Base-by-base conservation (phyloP, 2,888 invertebrate species). In the Alsophila aescularia region DNA sequence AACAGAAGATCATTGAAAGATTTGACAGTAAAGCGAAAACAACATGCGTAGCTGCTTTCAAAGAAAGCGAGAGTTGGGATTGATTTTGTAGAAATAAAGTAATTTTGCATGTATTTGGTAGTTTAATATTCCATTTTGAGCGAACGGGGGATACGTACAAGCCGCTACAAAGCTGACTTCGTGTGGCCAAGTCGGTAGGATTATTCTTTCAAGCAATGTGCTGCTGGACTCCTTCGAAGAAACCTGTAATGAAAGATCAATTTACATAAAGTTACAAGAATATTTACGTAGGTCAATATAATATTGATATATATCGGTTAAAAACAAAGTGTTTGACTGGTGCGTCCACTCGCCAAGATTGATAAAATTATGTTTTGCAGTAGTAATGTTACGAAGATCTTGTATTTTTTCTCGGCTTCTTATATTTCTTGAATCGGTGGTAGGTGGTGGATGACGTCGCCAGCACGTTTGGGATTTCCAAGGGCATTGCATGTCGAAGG, bases 381-480 rank as follows among this genome's bases (percentile, higher is more conserved):
- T n/a, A n/a, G n/a, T n/a, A n/a, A n/a, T n/a, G n/a, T n/a, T n/a
- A n/a, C n/a, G n/a, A n/a, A n/a, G n/a, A n/a, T n/a, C n/a, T n/a
- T n/a, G n/a, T n/a, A n/a, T n/a, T n/a, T n/a, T n/a, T n/a, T n/a
- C n/a, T n/a, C n/a, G n/a, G n/a, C n/a, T n/a, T n/a, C n/a, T n/a
- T n/a, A n/a, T n/a, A n/a, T n/a, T 16, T 15, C 13, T 14, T 35
- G 1, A 24, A 10, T 9, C 15, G 39, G 36, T 67, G 35, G 29
- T 57, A 47, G 40, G 47, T 1, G 40, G 12, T 15, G 39, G 35
- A 18, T 12, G 70, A 60, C 58, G 83, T 89, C 87, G 80, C 90
- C 93, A 92, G 93, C 93, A 94, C 91, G 91, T 95, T 95, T 95
- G 95, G 95, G 95, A 95, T 95, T 95, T 95, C 95, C 94, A 95